Evolutionary conservation across 2,888 invertebrate species (phyloP).

Genomic region (Lithophane socia): DNA sequence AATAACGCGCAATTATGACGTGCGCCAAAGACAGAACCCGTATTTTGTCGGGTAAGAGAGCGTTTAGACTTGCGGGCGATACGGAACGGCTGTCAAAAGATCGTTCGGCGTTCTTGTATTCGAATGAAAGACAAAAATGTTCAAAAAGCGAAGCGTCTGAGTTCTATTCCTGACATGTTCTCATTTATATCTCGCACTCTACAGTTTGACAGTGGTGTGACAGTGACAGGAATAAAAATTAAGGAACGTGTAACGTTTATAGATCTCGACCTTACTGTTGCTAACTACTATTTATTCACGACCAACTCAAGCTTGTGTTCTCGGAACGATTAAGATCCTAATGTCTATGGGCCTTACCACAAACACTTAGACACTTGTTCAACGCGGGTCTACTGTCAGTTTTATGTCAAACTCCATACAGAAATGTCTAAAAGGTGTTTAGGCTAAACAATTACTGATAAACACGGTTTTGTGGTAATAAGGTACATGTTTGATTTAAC

Average conservation of each 20-base stretch:
- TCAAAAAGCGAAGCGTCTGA: not conserved
- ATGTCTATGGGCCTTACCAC: too few relatives aligned
- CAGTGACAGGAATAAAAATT: not conserved
- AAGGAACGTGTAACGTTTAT: not conserved
- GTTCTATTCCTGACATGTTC: not conserved
- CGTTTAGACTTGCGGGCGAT: slow-evolving; percentile 11
- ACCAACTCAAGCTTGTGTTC: not conserved
- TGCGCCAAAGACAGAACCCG: slow-evolving; percentile 57
- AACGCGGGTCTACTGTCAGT: too few relatives aligned
- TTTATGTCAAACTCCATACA: too few relatives aligned
- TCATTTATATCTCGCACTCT: not conserved
- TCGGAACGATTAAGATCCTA: not conserved
- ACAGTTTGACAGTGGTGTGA: not conserved
- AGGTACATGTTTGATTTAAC: not conserved
- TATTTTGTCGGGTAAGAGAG: slow-evolving; percentile 49
- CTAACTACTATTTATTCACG: not conserved
- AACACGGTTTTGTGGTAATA: too few relatives aligned
- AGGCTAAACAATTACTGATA: too few relatives aligned
- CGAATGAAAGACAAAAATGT: not conserved
- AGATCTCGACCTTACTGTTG: not conserved
- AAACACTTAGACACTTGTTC: too few relatives aligned
- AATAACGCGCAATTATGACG: slow-evolving; percentile 65
- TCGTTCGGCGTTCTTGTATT: not conserved
- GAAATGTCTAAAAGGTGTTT: too few relatives aligned
- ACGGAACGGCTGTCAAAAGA: not conserved